Conservation (phyloP, 2,113 vertebrate genomes). For the Lutjanus erythropterus region DNA sequence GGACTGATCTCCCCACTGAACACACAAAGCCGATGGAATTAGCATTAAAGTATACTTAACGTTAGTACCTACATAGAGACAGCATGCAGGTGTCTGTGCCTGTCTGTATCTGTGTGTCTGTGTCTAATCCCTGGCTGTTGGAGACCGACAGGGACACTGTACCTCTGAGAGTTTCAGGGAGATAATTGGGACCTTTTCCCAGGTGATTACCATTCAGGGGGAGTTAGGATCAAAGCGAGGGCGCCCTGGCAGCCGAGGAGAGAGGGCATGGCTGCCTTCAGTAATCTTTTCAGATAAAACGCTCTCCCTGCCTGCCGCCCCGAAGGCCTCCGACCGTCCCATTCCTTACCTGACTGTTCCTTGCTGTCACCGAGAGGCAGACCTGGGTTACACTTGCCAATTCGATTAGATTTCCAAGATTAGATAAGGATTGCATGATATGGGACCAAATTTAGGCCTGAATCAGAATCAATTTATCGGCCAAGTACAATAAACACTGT, state of each 20-base stretch:
- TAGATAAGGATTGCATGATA: conserved; percentile 36
- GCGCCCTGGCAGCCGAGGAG: conserved; percentile 46
- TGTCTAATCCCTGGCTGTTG: conserved; percentile 37
- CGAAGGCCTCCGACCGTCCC: background rate
- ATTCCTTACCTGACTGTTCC: conserved; percentile 42
- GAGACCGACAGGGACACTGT: conserved; percentile 55
- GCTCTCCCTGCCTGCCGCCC: conserved; percentile 16
- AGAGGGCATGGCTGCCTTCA: conserved; percentile 61
- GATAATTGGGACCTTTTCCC: conserved; percentile 81
- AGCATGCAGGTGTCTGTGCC: conserved; percentile 20
- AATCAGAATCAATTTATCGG: conserved; percentile 28
- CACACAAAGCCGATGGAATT: background rate
- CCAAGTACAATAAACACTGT: background rate
- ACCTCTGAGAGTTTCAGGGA: conserved; percentile 57
- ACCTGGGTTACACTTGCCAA: conserved; percentile 11
- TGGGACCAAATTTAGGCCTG: conserved; percentile 9
- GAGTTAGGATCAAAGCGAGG: conserved; percentile 77
- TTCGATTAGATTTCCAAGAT: conserved; percentile 49
- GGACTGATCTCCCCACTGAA: background rate
- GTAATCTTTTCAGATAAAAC: conserved; percentile 69
- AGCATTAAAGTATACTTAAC: background rate
- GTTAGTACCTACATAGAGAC: background rate
- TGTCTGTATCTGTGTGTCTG: conserved; percentile 36
- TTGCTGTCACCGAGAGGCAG: conserved; percentile 38
- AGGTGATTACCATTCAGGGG: conserved; percentile 77